Evolutionary conservation across 2,888 invertebrate genomes (phyloP).

Genomic region (Malthinus flaveolus): DNA sequence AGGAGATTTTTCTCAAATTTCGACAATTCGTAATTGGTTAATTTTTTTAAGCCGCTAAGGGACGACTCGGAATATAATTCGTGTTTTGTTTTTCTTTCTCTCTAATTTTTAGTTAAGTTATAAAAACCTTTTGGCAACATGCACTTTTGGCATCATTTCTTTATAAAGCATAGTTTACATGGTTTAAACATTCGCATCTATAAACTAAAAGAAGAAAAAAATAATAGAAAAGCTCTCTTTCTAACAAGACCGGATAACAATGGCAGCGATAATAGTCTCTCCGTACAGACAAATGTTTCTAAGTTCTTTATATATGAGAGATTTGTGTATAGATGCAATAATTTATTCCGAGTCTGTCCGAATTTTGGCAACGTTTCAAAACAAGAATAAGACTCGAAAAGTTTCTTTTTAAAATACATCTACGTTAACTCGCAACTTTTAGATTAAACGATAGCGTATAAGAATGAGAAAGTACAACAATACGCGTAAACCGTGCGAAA

Average conservation of each 20-base stretch:
- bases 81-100: too few relatives aligned
- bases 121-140: constrained; percentile 34
- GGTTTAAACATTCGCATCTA: constrained; percentile 24
- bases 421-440: constrained; percentile 19
- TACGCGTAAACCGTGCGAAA: background rate
- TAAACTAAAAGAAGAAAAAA: constrained; percentile 23
- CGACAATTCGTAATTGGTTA: too few relatives aligned
- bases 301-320: constrained; percentile 32
- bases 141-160: constrained; percentile 31
- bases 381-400: constrained; percentile 27
- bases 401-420: constrained; percentile 21
- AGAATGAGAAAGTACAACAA: constrained; percentile 4
- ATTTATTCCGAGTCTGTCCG: constrained; percentile 33
- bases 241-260: constrained; percentile 24
- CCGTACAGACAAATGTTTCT: constrained; percentile 28
- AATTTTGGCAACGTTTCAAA: constrained; percentile 33
- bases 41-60: background rate
- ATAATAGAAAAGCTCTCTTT: constrained; percentile 11
- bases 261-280: constrained; percentile 28
- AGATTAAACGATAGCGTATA: constrained; percentile 7
- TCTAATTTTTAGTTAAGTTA: constrained; percentile 12
- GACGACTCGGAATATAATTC: background rate
- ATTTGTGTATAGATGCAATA: constrained; percentile 34
- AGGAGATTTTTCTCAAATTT: too few relatives aligned
- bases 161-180: constrained; percentile 25